Conservation (phyloP, 2,797 vertebrate genomes). For the Pangasius sanitwongsei region DNA sequence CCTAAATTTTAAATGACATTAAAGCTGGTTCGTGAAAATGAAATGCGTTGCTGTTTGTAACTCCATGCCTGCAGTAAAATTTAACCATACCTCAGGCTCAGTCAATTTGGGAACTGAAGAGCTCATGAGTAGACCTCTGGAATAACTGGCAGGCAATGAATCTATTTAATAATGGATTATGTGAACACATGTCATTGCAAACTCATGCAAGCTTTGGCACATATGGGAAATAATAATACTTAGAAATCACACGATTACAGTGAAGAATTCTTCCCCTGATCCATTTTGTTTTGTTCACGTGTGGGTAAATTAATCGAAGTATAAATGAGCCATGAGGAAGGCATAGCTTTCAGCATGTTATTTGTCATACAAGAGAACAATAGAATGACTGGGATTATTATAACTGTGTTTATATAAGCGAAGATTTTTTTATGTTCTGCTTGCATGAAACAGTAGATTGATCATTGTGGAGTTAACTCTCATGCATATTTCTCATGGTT, state of each 20-base stretch:
- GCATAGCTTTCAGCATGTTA: conserved; percentile 57
- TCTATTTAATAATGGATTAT: conserved; percentile 42
- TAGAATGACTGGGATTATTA: not conserved
- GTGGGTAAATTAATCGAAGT: conserved; percentile 59
- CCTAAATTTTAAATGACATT: not conserved
- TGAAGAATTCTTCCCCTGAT: not conserved
- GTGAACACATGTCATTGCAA: conserved; percentile 18
- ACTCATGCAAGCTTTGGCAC: not conserved
- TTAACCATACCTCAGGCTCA: conserved; percentile 20
- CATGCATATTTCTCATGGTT: conserved; percentile 30
- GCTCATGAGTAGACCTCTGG: conserved; percentile 12
- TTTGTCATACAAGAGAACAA: not conserved
- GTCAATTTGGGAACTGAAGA: conserved; percentile 11
- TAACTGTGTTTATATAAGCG: not conserved
- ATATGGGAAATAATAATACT: not conserved
- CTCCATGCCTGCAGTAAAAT: conserved; percentile 6
- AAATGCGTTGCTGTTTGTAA: not conserved
- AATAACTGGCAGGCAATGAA: conserved; percentile 20
- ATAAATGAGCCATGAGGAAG: conserved; percentile 59
- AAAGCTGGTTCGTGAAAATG: conserved; percentile 10
- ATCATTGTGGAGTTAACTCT: not conserved
- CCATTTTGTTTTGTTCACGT: not conserved
- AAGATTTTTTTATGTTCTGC: conserved; percentile 18
- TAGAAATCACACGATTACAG: not conserved
- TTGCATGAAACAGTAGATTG: not conserved